Base-by-base conservation (phyloP, 2,113 vertebrate species). In the Trichechus manatus region DNA sequence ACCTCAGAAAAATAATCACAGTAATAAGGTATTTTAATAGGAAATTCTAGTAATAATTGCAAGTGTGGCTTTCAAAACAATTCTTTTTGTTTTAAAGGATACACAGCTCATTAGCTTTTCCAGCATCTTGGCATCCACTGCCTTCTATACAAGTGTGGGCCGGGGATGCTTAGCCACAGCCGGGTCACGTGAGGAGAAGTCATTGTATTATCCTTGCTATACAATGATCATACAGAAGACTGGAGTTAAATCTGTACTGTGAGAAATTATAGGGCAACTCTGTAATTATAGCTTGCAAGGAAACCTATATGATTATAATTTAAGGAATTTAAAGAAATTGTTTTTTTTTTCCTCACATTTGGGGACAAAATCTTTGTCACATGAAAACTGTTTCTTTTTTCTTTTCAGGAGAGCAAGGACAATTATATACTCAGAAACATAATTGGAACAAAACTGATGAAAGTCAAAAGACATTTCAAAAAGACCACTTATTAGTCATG, bases 201-300 rank as follows among this genome's bases (percentile, higher is more conserved):
- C 22, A 85, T 97, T 98, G 83, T 97, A 81, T 42, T 15, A 88
- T 56, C 80, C 66, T 83, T 87, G 68, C 89, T 66, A 11, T 56
- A 93, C 87, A 94, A 56, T 89, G 95, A 95, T 94, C 50, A 70
- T 42, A 96, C 64, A 68, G 86, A 92, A 95, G 25, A 88, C 25
- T 61, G 91, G 19, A 95, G 36, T 33, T 97, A 97, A 96, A 42
- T 95, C 89, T 95, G 66, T 87, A 33, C 79, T 74, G 39, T 61
- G 42, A 87, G 4, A 97, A 98, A 97, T 97, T 98, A 95, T 78
- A 97, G 87, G 8, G 33, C 83, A 29, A 56, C 1, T 93, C 9
- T 84, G 1, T 97, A 98, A 98, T 98, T 96, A 97, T 7, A 75
- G 42, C 95, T 97, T 98, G 25, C 31, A 94, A 96, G 79, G 59